Conservation (phyloP, 1,140 invertebrate genomes). For the Triops longicaudatus region DNA sequence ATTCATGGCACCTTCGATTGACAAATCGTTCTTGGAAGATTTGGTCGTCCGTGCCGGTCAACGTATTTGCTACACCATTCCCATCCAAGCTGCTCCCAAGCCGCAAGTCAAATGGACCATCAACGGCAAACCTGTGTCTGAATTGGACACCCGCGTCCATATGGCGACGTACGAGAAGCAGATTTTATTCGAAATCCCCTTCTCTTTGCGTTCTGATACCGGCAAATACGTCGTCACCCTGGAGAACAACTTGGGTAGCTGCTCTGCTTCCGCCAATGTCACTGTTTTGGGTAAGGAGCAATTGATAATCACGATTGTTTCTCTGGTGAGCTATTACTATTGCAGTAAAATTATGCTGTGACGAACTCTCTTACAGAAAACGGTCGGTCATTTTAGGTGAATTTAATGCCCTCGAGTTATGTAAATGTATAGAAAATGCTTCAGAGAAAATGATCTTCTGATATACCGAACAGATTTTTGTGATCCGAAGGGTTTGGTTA, state of each 20-base stretch:
- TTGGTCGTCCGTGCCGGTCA: conserved; percentile 82
- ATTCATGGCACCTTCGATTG: conserved; percentile 67
- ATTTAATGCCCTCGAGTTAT: too few relatives aligned
- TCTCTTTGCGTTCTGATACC: conserved; percentile 67
- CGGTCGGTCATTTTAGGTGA: too few relatives aligned
- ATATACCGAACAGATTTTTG: too few relatives aligned
- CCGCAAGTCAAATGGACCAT: conserved; percentile 68
- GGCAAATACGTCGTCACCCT: conserved; percentile 76
- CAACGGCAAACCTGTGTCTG: conserved; percentile 63
- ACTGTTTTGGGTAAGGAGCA: conserved; percentile 58
- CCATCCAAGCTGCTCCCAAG: conserved; percentile 54
- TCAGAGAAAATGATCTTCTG: too few relatives aligned
- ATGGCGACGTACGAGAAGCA: conserved; percentile 62
- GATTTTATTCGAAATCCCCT: conserved; percentile 77
- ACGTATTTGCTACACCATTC: conserved; percentile 76
- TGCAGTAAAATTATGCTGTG: too few relatives aligned
- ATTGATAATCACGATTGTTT: not conserved
- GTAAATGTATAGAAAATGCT: not conserved
- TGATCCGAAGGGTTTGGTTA: too few relatives aligned
- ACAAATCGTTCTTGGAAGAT: conserved; percentile 71
- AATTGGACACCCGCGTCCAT: conserved; percentile 53
- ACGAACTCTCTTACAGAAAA: too few relatives aligned
- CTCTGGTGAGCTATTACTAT: too few relatives aligned
- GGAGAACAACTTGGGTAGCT: conserved; percentile 72
- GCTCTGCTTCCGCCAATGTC: conserved; percentile 71